phyloP scores from a whole-genome alignment of 1,140 invertebrate genomes.

The Drosophila prosaltans region DNA sequence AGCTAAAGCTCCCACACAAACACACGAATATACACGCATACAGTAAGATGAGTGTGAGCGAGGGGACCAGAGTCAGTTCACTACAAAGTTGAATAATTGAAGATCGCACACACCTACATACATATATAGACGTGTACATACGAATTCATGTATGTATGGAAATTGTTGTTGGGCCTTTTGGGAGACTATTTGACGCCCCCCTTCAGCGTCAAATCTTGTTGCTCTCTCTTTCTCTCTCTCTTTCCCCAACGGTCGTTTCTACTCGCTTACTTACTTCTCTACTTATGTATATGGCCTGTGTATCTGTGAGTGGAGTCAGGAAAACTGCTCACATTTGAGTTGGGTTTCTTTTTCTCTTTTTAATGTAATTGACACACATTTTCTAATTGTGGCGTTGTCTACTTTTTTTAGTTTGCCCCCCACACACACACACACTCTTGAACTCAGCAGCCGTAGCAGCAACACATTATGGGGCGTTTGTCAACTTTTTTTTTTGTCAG shows the following conservation, averaged over 20 bases:
- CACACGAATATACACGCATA: constrained; percentile 2
- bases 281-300: constrained; percentile 11
- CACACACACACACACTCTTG: constrained; percentile 4
- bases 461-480: constrained; percentile 51
- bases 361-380: constrained; percentile 79
- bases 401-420: constrained; percentile 31
- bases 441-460: constrained; percentile 7
- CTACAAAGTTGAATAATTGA: constrained; percentile 66
- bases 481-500: constrained; percentile 40
- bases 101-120: constrained; percentile 52
- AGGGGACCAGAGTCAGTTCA: constrained; percentile 16
- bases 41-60: constrained; percentile 1
- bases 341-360: constrained; percentile 41
- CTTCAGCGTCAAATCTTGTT: constrained; percentile 58
- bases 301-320: constrained; percentile 59
- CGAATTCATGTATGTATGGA: background rate
- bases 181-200: constrained; percentile 74
- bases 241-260: background rate
- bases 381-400: constrained; percentile 72
- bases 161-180: constrained; percentile 51
- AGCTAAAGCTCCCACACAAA: constrained; percentile 41
- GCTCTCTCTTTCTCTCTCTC: constrained; percentile 30
- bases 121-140: too few species aligned
- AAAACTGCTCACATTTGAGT: constrained; percentile 64
- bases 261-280: constrained; percentile 18